Percentiles rank a stretch among this genome's conserved stretches.
Conservation (phyloP, 2,113 vertebrate genomes). For the Tragelaphus imberbis region DNA sequence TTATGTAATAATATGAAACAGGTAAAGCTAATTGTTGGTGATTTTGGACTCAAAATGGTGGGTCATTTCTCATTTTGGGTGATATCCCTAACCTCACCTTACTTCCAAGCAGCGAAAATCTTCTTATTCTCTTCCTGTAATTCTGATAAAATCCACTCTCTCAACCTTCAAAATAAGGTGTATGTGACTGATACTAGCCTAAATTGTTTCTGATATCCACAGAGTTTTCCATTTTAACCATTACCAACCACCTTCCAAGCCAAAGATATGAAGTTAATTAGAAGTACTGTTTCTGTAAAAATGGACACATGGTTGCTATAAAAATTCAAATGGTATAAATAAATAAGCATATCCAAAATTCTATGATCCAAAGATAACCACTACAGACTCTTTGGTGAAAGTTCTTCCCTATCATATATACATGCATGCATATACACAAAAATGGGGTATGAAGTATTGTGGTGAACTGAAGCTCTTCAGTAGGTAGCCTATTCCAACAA, state of each 20-base stretch:
- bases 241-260: not conserved
- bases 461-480: not conserved
- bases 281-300: slow-evolving; percentile 1
- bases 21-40: not conserved
- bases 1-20: not conserved
- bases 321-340: not conserved
- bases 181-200: not conserved
- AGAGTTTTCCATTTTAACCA: not conserved
- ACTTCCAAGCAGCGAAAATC: not conserved
- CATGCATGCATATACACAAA: not conserved
- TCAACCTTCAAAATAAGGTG: not conserved
- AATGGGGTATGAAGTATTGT: not conserved
- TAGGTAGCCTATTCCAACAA: not conserved
- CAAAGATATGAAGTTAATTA: not conserved
- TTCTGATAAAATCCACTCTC: not conserved
- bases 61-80: not conserved
- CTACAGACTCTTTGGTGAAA: not conserved
- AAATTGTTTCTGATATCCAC: not conserved
- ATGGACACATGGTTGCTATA: not conserved
- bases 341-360: not conserved
- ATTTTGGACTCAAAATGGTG: not conserved
- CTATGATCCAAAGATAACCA: not conserved
- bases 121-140: not conserved
- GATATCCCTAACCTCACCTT: not conserved
- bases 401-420: not conserved